These are phyloP conservation scores for Pterobdella sp. DNA, from an alignment of 2,888 invertebrate species.

Conservation along the genomic window DNA sequence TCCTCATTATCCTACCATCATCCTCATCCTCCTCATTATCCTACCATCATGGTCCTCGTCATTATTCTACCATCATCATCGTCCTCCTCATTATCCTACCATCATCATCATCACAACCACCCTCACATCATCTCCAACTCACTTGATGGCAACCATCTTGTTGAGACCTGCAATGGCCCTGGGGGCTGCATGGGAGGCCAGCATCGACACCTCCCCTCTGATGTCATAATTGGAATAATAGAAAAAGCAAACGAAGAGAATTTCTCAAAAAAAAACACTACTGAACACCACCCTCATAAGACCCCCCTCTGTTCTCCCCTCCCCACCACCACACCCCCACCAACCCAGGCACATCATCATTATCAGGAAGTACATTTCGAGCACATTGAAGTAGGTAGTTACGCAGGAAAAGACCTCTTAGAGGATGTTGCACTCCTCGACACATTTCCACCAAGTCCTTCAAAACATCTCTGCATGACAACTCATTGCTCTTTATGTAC, in stretches of 20 bases:
- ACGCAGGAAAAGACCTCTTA: constrained; percentile 59
- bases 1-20: background rate
- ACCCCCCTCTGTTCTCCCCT: background rate
- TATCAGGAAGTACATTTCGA: constrained; percentile 87
- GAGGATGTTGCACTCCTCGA: constrained; percentile 90
- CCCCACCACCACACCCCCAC: background rate
- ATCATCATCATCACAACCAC: background rate
- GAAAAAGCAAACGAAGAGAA: background rate
- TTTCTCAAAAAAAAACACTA: background rate
- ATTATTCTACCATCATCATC: background rate
- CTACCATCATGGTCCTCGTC: background rate
- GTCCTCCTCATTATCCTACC: no score
- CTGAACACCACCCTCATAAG: background rate
- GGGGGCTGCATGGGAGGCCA: constrained; percentile 31
- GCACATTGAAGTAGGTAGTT: constrained; percentile 96
- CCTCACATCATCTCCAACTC: background rate
- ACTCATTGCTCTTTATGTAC: constrained; percentile 89
- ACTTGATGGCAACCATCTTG: constrained; percentile 29
- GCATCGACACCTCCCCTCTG: background rate
- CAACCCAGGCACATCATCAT: constrained; percentile 55
- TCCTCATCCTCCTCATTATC: background rate
- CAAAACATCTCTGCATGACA: constrained; percentile 78
- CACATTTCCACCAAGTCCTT: constrained; percentile 99
- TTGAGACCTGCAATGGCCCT: constrained; percentile 32
- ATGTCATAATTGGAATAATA: background rate